Base-by-base conservation (phyloP, 2,113 vertebrate species). In the Etia nguti region DNA sequence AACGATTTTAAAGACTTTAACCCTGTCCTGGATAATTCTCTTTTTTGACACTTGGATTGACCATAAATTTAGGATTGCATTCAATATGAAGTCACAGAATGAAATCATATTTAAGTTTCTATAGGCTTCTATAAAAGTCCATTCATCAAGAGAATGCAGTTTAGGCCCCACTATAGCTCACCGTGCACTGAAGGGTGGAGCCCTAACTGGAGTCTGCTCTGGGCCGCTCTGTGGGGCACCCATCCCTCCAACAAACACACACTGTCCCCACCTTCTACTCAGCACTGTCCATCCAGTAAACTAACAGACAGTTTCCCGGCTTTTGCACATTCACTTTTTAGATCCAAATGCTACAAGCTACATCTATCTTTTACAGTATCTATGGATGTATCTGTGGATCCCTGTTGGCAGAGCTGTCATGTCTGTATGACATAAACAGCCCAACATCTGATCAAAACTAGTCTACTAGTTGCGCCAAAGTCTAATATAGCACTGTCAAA, bases 401-500 rank as follows among this genome's bases (percentile, higher is more conserved):
- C 62, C 36, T 2, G 9, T 12, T 41, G 1, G 1, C 62, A 41
- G 36, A 41, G 36, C 15, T 1, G 11, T 22, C 62, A 9, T 41
- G 20, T 68, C 62, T 68, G n/a, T 6, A 9, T 0, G 31, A 20
- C 18, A 65, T 24, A 68, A 68, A 68, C n/a, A 15, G 62, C 62
- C 11, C 62, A 41, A 24, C 62, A 22, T 38, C 62, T 22, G 3
- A 68, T 68, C n/a, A 41, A 41, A 68, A 68, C 0, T 41, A 68
- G 3, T 68, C n/a, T 13, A 15, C 11, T 68, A 70, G 41, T 26
- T 73, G 68, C 3, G 0, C 65, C 12, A 3, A 43, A 16, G 2
- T 48, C 41, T 75, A 16, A 0, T 16, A 18, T 26, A 52, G 6
- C 4, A 10, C 68, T 75, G 15, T 75, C 10, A 0, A 11, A 48